phyloP scores from a whole-genome alignment of 1,140 invertebrate genomes.

The Pentalonia nigronervosa region DNA sequence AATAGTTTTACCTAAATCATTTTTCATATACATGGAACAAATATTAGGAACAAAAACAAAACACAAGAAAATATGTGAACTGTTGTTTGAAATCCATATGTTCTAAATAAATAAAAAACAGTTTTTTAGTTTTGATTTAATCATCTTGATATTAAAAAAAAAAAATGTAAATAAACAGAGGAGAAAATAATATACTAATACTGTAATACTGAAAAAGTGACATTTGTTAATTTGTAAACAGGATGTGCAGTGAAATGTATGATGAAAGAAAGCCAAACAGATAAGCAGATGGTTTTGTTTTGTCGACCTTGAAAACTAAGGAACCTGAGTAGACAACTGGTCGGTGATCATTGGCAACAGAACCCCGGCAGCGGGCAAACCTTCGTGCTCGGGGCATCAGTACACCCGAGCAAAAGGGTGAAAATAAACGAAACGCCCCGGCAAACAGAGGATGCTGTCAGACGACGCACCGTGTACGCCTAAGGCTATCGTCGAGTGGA shows the following conservation, averaged over 20 bases:
- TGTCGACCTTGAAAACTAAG: neutral
- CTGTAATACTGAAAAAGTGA: neutral
- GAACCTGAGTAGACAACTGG: neutral
- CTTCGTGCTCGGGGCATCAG: neutral
- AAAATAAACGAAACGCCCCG: neutral
- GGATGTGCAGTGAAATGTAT: neutral
- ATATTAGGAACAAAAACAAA: neutral
- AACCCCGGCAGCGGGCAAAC: neutral
- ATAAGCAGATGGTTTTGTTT: neutral
- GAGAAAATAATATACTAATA: neutral
- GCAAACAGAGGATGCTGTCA: neutral
- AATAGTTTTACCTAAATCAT: neutral
- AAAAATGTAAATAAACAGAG: neutral
- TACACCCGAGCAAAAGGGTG: neutral
- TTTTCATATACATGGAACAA: neutral
- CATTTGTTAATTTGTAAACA: neutral
- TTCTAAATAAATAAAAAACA: neutral
- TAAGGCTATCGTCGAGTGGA: neutral
- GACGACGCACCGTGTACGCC: neutral
- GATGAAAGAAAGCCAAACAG: neutral
- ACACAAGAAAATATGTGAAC: neutral
- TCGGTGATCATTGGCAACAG: neutral
- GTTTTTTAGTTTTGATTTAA: neutral
- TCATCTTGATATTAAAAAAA: neutral
- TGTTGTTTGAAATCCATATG: neutral